Conservation (phyloP, 2,113 vertebrate genomes). For the Pholis gunnellus region DNA sequence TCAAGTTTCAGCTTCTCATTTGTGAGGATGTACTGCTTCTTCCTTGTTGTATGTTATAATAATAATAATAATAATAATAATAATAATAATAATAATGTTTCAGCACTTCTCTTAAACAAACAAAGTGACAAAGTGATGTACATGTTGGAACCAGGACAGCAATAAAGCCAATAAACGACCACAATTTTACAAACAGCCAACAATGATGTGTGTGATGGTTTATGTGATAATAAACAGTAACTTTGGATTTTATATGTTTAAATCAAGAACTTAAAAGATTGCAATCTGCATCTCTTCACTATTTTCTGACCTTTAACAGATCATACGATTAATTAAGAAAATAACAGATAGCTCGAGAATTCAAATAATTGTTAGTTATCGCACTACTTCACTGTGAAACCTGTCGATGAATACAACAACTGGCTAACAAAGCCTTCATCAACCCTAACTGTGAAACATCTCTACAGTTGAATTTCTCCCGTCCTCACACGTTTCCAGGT, state of each 20-base stretch:
- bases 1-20: not conserved
- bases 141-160: not conserved
- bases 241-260: not conserved
- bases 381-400: too few relatives aligned
- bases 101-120: too few relatives aligned
- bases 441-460: too few relatives aligned
- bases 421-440: not conserved
- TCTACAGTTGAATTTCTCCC: not conserved
- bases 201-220: not conserved
- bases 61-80: not conserved
- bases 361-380: not conserved
- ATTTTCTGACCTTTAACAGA: not conserved
- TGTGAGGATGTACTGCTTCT: not conserved
- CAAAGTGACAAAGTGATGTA: not conserved
- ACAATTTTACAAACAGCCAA: not conserved
- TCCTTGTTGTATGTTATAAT: not conserved
- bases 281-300: not conserved
- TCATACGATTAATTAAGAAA: not conserved
- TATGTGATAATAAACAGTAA: not conserved
- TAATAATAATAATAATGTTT: too few relatives aligned
- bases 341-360: not conserved
- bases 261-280: not conserved
- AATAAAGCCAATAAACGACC: not conserved
- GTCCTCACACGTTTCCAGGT: not conserved
- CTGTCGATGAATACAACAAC: not conserved